Evolutionary conservation across 2,888 invertebrate species (phyloP), one percentile per base, ranked within the genome.

Genomic region (Patella ulyssiponensis): DNA sequence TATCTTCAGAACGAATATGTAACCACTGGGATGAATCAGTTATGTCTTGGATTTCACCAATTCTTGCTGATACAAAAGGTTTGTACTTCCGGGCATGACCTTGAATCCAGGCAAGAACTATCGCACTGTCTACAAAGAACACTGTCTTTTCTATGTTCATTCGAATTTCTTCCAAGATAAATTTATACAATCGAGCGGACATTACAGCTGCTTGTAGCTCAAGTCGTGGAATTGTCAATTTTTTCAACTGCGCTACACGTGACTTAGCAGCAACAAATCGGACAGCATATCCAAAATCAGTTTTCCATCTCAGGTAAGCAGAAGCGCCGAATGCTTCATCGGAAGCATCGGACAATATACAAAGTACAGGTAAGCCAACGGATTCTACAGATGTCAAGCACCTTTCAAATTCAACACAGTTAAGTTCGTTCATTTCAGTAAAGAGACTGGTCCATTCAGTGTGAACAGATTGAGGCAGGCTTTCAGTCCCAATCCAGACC

Each of bases 31-130:
- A 11, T 23, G 64, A 17, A 64, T 64, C 64, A 0, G 64, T 64
- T 64, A 14, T 64, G 14, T 64, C 23, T 23, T 64, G 64, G 12
- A 64, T 64, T 64, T 64, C 64, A 64, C 64, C 64, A 64, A 64
- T 23, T 64, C 64, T 20, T 23, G 64, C 9, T 64, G 23, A 64
- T 9, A 64, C 64, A 64, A 64, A 64, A 64, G 64, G 64, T 20
- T 64, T 64, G 20, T 64, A 64, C 23, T 64, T 64, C 23, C 64
- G n/a, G 64, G 64, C 64, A 14, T 64, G 64, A 20, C 64, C 23
- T 64, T 64, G n/a, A 12, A 64, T 64, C 64, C 64, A 64, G 64
- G 64, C 64, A 64, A 64, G 64, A 23, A 64, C 64, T 64, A 64
- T 64, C 64, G 14, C 23, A 64, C 64, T 64, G 15, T 64, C 64